Percentiles rank a stretch among this genome's conserved stretches.
These are phyloP conservation scores for Morone chrysops DNA, from an alignment of 2,113 vertebrate genomes.

Conservation along the genomic window DNA sequence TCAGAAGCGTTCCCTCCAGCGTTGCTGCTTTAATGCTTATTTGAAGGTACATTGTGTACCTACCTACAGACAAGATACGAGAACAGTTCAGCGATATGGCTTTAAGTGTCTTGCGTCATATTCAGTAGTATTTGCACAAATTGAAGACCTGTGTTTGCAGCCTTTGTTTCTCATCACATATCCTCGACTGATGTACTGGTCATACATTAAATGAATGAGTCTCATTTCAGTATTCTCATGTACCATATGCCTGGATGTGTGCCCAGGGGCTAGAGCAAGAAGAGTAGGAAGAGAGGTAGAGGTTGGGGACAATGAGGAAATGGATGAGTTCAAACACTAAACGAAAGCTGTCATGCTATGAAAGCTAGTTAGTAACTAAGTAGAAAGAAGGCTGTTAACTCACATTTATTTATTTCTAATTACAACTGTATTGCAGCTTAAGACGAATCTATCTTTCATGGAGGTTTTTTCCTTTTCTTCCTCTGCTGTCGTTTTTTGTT, in stretches of 20 bases:
- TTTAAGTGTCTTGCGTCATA: constrained; percentile 27
- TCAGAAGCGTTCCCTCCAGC: constrained; percentile 61
- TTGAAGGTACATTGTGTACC: constrained; percentile 68
- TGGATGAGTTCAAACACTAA: constrained; percentile 38
- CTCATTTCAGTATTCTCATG: constrained; percentile 37
- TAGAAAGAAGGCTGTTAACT: constrained; percentile 1
- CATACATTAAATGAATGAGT: constrained; percentile 28
- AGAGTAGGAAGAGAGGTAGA: constrained; percentile 22
- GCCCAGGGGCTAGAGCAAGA: constrained; percentile 37
- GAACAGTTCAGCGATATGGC: constrained; percentile 11
- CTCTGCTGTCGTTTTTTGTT: neutral
- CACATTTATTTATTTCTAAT: constrained; percentile 26
- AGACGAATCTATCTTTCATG: neutral
- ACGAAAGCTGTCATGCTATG: constrained; percentile 29
- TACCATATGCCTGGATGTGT: constrained; percentile 28
- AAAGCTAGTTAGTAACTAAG: constrained; percentile 17
- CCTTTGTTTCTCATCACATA: constrained; percentile 22
- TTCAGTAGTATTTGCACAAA: constrained; percentile 32
- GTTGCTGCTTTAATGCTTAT: constrained; percentile 43
- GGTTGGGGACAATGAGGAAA: constrained; percentile 33
- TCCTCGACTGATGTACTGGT: neutral
- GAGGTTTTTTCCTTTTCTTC: neutral
- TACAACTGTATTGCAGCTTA: constrained; percentile 3
- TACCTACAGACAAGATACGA: constrained; percentile 35
- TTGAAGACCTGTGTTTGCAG: constrained; percentile 10